These are phyloP conservation scores for Frankliniella fusca DNA, from an alignment of 2,888 invertebrate species.

Conservation along the genomic window DNA sequence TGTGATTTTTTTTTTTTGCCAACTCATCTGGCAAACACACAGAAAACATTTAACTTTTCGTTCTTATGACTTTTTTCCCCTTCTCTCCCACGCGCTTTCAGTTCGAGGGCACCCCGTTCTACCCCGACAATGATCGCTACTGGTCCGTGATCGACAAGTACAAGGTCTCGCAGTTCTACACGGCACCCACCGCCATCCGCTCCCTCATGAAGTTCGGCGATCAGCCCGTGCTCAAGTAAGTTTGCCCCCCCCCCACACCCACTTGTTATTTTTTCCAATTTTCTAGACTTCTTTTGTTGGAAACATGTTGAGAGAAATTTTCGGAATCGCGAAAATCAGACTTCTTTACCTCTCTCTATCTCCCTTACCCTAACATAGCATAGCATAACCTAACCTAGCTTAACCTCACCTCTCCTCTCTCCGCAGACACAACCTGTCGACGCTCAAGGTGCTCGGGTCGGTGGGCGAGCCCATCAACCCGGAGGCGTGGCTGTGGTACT, in stretches of 20 bases:
- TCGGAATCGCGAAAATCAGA: too few species aligned
- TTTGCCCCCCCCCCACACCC: too few species aligned
- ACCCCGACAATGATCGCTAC: conserved; percentile 87
- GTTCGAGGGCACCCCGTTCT: conserved; percentile 97
- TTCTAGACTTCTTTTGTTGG: too few species aligned
- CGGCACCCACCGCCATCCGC: conserved; percentile 95
- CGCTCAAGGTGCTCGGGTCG: conserved; percentile 81
- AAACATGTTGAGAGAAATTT: too few species aligned
- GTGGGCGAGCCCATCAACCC: conserved; percentile 99
- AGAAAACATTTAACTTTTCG: too few species aligned
- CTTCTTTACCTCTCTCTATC: not conserved
- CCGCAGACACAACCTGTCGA: conserved; percentile 60
- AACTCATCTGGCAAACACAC: too few species aligned
- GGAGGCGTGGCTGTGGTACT: conserved; percentile 97
- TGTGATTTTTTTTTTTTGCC: too few species aligned
- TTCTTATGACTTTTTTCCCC: conserved; percentile 25
- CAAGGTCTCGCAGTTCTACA: conserved; percentile 93
- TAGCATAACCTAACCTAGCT: too few species aligned
- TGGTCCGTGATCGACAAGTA: conserved; percentile 93
- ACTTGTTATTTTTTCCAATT: conserved; percentile 28
- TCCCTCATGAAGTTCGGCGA: conserved; percentile 94
- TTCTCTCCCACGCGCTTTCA: conserved; percentile 50
- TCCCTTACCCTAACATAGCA: too few species aligned
- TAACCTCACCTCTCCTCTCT: conserved; percentile 34
- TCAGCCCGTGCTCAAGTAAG: conserved; percentile 68